Percentiles rank a stretch among this genome's conserved stretches.
These are phyloP conservation scores for Tuberolachnus salignus DNA, from an alignment of 2,888 invertebrate species.

Conservation along the genomic window DNA sequence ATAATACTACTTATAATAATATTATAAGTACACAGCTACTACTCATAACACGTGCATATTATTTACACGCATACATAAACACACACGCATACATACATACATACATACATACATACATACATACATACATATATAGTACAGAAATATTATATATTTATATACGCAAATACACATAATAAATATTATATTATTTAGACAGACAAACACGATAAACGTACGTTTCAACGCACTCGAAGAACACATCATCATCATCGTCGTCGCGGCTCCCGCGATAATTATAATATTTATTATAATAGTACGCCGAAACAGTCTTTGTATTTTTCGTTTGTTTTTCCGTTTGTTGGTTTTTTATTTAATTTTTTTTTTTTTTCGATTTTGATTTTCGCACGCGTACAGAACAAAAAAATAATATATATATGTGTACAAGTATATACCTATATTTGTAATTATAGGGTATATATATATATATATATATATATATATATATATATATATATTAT, in stretches of 20 bases:
- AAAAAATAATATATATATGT: background rate
- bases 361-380: conserved; percentile 2
- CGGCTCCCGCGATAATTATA: background rate
- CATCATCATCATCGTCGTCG: conserved; percentile 2
- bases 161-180: background rate
- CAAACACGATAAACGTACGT: too few species aligned
- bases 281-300: background rate
- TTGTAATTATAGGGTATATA: too few species aligned
- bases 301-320: conserved; percentile 12
- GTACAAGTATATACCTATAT: background rate
- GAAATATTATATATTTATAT: background rate
- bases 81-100: background rate
- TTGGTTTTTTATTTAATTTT: too few species aligned
- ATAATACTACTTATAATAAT: background rate
- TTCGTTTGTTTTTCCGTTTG: too few species aligned
- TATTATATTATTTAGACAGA: background rate
- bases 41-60: background rate
- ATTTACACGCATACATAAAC: conserved; percentile 3
- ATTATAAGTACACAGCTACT: background rate
- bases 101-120: background rate
- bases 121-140: background rate
- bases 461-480: too few species aligned
- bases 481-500: too few species aligned
- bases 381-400: conserved; percentile 4
- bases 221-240: conserved; percentile 3